Conservation (phyloP, 2,113 vertebrate genomes). For the Scartelaos histophorus region DNA sequence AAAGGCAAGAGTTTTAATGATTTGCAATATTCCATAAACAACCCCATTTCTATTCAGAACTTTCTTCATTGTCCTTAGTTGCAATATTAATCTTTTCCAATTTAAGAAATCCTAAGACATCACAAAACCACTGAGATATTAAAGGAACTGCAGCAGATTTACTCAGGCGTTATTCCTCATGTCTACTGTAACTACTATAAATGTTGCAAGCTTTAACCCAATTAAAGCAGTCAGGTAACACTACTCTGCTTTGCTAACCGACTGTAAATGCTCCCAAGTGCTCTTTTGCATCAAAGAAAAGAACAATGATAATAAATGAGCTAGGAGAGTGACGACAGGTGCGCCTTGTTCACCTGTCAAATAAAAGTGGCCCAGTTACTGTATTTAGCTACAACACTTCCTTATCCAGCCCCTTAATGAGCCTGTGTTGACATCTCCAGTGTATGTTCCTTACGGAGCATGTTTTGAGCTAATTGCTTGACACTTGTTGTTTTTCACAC, state of each 20-base stretch:
- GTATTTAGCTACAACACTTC: conserved; percentile 46
- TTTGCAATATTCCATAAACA: too few relatives aligned
- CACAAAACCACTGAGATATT: too few relatives aligned
- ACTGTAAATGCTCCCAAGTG: conserved; percentile 1
- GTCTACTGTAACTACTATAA: neutral
- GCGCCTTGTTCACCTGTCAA: conserved; percentile 5
- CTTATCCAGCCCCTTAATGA: conserved; percentile 45
- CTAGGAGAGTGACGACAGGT: neutral
- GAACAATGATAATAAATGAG: conserved; percentile 16
- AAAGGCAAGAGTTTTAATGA: too few relatives aligned
- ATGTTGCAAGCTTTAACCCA: neutral
- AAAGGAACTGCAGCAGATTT: too few relatives aligned
- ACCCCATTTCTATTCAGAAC: too few relatives aligned
- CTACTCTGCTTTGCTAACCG: neutral
- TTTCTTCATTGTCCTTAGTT: too few relatives aligned
- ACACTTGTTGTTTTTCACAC: conserved; percentile 35
- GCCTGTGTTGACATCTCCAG: conserved; percentile 18
- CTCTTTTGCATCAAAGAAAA: neutral
- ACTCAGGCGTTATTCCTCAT: too few relatives aligned
- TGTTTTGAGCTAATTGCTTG: conserved; percentile 47
- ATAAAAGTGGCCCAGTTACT: conserved; percentile 47
- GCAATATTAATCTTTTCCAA: too few relatives aligned
- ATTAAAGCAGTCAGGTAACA: neutral
- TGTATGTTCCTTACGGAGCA: neutral
- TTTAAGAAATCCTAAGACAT: too few relatives aligned